These are phyloP conservation scores for Cariama cristata DNA, from an alignment of 2,113 vertebrate genomes.

Conservation along the genomic window DNA sequence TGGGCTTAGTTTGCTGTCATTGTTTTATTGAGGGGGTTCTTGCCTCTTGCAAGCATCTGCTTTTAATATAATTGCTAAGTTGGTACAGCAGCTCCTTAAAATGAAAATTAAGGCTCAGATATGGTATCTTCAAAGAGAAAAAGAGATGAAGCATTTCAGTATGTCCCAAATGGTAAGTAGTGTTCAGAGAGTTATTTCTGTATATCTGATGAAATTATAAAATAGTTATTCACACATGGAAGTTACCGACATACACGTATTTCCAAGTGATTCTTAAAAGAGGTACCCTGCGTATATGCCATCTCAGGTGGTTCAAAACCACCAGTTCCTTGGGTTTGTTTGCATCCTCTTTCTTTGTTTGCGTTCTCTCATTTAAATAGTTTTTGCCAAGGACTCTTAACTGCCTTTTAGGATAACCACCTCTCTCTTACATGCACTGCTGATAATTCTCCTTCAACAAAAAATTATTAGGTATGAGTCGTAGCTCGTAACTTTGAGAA, in stretches of 20 bases:
- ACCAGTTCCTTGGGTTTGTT: not conserved
- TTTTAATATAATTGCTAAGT: not conserved
- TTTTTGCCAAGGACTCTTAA: not conserved
- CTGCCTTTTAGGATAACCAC: not conserved
- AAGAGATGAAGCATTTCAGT: not conserved
- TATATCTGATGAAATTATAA: not conserved
- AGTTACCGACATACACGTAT: not conserved
- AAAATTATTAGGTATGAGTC: not conserved
- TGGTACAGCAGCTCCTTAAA: constrained; percentile 2
- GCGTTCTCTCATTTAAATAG: not conserved
- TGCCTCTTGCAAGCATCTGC: not conserved
- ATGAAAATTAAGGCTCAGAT: not conserved
- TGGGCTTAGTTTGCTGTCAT: not conserved
- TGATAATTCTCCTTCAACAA: not conserved
- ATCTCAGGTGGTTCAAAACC: not conserved
- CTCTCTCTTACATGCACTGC: not conserved
- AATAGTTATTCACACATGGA: not conserved
- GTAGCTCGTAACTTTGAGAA: not conserved
- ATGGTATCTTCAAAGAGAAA: constrained; percentile 6
- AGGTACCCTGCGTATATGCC: not conserved
- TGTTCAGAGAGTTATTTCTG: not conserved
- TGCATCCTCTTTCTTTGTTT: not conserved
- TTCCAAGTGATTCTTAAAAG: not conserved
- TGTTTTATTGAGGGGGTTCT: not conserved
- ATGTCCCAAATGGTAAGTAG: not conserved